Evolutionary conservation across 2,888 invertebrate genomes (phyloP), one percentile per base, ranked within the genome.

Genomic region (Drosophila suboccidentalis): DNA sequence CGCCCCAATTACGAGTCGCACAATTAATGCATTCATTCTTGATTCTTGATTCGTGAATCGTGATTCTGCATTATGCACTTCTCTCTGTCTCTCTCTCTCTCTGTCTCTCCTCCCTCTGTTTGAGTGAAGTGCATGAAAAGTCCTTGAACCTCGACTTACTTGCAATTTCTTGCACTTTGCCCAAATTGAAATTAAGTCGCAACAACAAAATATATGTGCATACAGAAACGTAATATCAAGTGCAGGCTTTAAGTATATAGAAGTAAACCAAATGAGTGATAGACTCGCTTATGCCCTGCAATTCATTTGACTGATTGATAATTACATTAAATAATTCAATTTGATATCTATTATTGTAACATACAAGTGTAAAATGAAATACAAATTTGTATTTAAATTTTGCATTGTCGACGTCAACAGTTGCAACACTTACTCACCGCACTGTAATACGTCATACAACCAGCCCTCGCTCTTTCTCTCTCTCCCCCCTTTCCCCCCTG

Each of bases 71-170:
- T 39, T 59, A n/a, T 50, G 34, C 29, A 32, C 55, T 36, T 36
- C 19, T 22, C n/a, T 36, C 29, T 36, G 19, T 22, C n/a, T 8
- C 15, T 8, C 11, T 11, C 13, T 13, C 13, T n/a, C n/a, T n/a
- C n/a, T n/a, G n/a, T n/a, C n/a, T n/a, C n/a, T n/a, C 2, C n/a
- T 10, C 22, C 8, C 22, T 8, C 38, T 17, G 17, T 38, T 46
- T 9, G 36, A 6, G n/a, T 46, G 29, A 53, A 53, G 43, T 58
- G 55, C 46, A n/a, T 44, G 38, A 17, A 49, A 64, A 69, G 60
- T 78, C 85, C 85, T 84, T 82, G 85, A 87, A 82, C 87, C 55
- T 41, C 41, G 38, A 63, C 34, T 9, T 15, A 38, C 54, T 58
- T 69, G 54, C 62, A 66, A 55, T 70, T 74, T 44, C 47, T 39